These are phyloP conservation scores for Sarcophaga bullata DNA, from an alignment of 1,140 invertebrate genomes.

Conservation along the genomic window DNA sequence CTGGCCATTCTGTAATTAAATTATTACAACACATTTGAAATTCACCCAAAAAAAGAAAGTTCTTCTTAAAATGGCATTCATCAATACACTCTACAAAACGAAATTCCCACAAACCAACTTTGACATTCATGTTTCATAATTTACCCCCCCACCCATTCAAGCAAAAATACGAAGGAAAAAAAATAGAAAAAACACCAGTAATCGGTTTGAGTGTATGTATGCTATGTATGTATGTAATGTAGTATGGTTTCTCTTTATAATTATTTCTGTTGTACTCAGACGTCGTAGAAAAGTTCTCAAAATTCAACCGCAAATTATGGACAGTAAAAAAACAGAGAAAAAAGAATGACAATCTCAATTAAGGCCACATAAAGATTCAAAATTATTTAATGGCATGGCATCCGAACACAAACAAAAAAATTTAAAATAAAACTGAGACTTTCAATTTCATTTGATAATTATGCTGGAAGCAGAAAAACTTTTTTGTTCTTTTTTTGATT, in stretches of 20 bases:
- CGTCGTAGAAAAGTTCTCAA: constrained; percentile 19
- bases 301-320: constrained; percentile 33
- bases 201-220: too few relatives aligned
- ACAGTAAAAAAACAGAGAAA: background rate
- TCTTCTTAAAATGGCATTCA: too few relatives aligned
- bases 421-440: background rate
- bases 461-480: constrained; percentile 4
- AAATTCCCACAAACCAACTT: background rate
- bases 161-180: too few relatives aligned
- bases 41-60: too few relatives aligned
- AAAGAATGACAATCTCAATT: constrained; percentile 33
- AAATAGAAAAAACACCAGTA: too few relatives aligned
- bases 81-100: too few relatives aligned
- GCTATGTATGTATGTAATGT: background rate
- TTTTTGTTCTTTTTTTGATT: background rate
- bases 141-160: too few relatives aligned
- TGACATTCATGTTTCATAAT: background rate
- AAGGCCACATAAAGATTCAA: constrained; percentile 17
- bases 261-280: background rate
- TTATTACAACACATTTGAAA: constrained; percentile 31
- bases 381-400: constrained; percentile 13
- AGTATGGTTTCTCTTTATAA: background rate
- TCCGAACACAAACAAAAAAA: background rate
- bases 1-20: constrained; percentile 23
- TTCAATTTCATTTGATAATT: constrained; percentile 38